Percentiles rank a stretch among this genome's conserved stretches.
Evolutionary conservation across 1,140 invertebrate species (phyloP).

Genomic region (Calephelis nemesis): DNA sequence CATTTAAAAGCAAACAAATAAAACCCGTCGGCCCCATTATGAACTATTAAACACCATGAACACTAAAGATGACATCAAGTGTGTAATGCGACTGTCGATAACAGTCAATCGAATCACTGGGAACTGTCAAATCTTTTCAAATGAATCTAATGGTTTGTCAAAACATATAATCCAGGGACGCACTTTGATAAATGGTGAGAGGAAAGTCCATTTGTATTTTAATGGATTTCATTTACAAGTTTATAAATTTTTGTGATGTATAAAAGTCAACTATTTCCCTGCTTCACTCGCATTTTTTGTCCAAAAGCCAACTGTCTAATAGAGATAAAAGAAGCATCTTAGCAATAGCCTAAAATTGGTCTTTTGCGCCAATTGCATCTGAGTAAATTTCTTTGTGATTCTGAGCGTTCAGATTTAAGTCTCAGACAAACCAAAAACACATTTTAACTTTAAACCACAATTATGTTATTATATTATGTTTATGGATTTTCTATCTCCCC

Average conservation of each 20-base stretch:
- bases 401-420: too few relatives aligned
- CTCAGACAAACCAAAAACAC: too few relatives aligned
- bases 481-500: too few relatives aligned
- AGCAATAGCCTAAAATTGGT: too few relatives aligned
- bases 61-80: conserved; percentile 63
- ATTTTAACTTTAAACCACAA: too few relatives aligned
- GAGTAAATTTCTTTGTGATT: too few relatives aligned
- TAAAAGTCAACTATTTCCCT: not conserved
- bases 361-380: too few relatives aligned
- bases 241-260: conserved; percentile 4
- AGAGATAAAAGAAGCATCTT: too few relatives aligned
- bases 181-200: conserved; percentile 62
- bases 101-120: conserved; percentile 48
- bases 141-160: conserved; percentile 69
- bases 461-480: too few relatives aligned
- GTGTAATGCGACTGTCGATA: conserved; percentile 58
- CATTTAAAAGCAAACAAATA: not conserved
- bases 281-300: too few relatives aligned
- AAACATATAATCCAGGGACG: conserved; percentile 66
- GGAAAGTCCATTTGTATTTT: conserved; percentile 10
- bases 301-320: too few relatives aligned
- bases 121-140: conserved; percentile 50
- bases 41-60: conserved; percentile 48
- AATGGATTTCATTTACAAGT: not conserved
- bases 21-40: conserved; percentile 1